Evolutionary conservation across 2,113 vertebrate species (phyloP).

Genomic region (Sylvietta virens): DNA sequence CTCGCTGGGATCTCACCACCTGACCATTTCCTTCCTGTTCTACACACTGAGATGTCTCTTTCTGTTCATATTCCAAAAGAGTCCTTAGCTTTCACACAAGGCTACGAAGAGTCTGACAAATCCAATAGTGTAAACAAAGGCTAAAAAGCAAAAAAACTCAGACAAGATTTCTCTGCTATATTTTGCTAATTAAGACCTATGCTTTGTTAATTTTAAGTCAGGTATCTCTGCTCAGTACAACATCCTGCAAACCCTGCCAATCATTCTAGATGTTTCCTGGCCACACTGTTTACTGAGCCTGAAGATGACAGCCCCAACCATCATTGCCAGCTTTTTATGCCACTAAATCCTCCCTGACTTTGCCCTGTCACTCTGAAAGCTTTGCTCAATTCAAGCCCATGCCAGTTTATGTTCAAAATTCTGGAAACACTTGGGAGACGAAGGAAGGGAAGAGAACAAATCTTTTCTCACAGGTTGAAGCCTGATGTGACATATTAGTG

Average conservation of each 20-base stretch:
- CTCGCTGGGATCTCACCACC: background rate
- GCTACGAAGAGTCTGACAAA: background rate
- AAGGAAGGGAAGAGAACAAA: background rate
- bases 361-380: background rate
- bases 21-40: background rate
- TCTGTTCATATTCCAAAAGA: background rate
- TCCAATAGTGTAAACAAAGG: background rate
- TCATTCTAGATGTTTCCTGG: background rate
- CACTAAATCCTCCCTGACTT: background rate
- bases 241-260: background rate
- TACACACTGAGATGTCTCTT: background rate
- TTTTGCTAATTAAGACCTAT: background rate
- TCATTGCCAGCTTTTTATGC: background rate
- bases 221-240: background rate
- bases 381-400: background rate
- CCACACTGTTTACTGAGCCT: background rate
- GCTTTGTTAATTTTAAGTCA: background rate
- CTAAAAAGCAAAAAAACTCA: background rate
- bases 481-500: background rate
- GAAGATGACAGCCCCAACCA: background rate
- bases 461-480: background rate
- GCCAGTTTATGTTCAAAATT: background rate
- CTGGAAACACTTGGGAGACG: background rate
- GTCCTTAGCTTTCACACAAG: background rate
- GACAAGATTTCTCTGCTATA: background rate